Evolutionary conservation across 2,888 invertebrate species (phyloP).

Genomic region (Spodoptera exigua): DNA sequence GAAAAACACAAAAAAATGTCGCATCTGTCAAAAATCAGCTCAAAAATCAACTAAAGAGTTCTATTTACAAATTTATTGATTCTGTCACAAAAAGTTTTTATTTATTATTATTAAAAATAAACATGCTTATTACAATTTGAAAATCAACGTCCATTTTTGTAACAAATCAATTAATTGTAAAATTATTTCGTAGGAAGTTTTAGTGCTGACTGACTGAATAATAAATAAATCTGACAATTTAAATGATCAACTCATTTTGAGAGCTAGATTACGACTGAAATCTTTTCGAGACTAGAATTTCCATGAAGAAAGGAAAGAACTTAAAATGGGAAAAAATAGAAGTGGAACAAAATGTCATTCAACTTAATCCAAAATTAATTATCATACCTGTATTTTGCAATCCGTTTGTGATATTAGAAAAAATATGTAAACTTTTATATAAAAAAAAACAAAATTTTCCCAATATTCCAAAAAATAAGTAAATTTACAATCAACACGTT

Average conservation of each 20-base stretch:
- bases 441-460: too few species aligned
- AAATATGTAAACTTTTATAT: too few species aligned
- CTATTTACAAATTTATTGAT: slow-evolving; percentile 66
- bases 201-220: slow-evolving; percentile 23
- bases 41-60: slow-evolving; percentile 22
- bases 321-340: slow-evolving; percentile 17
- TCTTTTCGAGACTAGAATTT: slow-evolving; percentile 22
- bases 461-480: too few species aligned
- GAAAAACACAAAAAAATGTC: slow-evolving; percentile 54
- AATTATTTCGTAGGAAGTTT: slow-evolving; percentile 19
- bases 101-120: slow-evolving; percentile 7
- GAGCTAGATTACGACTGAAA: slow-evolving; percentile 21
- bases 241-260: slow-evolving; percentile 41
- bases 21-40: slow-evolving; percentile 54
- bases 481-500: too few species aligned
- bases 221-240: slow-evolving; percentile 48
- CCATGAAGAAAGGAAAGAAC: slow-evolving; percentile 27
- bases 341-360: slow-evolving; percentile 34
- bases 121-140: slow-evolving; percentile 56
- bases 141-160: slow-evolving; percentile 65
- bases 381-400: slow-evolving; percentile 4
- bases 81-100: slow-evolving; percentile 71
- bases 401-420: slow-evolving; percentile 33
- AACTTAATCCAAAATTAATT: slow-evolving; percentile 43
- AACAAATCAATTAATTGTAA: slow-evolving; percentile 75